phyloP scores from a whole-genome alignment of 1,140 invertebrate species.

The Brachionus manjavacas region DNA sequence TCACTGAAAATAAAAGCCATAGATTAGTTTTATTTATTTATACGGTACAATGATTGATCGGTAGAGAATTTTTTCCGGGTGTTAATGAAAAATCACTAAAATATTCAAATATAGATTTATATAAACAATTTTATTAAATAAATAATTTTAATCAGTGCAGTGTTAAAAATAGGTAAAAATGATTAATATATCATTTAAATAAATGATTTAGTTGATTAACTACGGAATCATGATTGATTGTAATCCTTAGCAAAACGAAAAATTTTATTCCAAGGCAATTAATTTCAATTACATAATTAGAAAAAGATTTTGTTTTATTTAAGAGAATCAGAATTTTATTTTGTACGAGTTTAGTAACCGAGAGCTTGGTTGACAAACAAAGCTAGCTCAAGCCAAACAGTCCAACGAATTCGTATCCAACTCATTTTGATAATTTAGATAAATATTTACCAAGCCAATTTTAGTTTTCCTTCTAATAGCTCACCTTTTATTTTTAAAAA shows the following conservation, averaged over 20 bases:
- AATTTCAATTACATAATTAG: constrained; percentile 12
- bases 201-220: neutral
- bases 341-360: neutral
- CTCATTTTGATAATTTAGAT: constrained; percentile 22
- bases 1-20: neutral
- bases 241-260: neutral
- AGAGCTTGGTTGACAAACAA: neutral
- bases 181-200: neutral
- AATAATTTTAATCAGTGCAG: neutral
- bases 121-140: neutral
- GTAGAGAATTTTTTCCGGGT: neutral
- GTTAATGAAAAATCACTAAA: neutral
- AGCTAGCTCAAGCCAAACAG: neutral
- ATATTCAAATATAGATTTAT: neutral
- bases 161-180: neutral
- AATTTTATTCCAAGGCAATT: neutral
- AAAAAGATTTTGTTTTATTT: constrained; percentile 3
- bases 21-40: neutral
- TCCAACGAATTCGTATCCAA: neutral
- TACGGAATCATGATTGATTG: neutral
- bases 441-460: constrained; percentile 7
- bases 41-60: neutral
- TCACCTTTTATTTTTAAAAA: neutral
- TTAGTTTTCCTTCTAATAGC: neutral
- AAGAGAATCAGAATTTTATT: neutral